Evolutionary conservation across 2,797 vertebrate genomes (phyloP).

Genomic region (Atherinosoma microstoma): DNA sequence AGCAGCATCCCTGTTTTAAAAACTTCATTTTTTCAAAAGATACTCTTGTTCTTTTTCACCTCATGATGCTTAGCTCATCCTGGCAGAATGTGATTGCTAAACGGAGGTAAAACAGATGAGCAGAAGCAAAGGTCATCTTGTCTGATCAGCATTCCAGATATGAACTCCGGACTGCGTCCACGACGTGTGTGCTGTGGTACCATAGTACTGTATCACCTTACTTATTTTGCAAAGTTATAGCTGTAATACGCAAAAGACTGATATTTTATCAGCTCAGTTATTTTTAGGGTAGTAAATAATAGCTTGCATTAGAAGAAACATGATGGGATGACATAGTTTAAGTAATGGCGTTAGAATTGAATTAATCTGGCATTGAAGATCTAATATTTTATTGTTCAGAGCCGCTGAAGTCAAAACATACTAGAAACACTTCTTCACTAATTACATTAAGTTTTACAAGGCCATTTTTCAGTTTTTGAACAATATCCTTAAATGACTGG

Average conservation of each 20-base stretch:
- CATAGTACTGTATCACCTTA: conserved; percentile 57
- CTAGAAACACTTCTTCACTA: neutral
- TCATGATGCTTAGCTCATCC: conserved; percentile 7
- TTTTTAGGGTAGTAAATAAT: conserved; percentile 50
- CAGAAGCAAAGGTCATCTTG: conserved; percentile 65
- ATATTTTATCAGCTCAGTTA: conserved; percentile 45
- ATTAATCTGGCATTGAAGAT: conserved; percentile 27
- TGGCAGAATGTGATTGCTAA: conserved; percentile 46
- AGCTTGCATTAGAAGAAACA: conserved; percentile 31
- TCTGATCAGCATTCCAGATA: conserved; percentile 66
- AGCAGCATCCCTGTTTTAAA: neutral
- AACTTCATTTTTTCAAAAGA: conserved; percentile 1
- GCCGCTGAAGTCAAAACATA: conserved; percentile 9
- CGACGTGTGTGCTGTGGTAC: conserved; percentile 46
- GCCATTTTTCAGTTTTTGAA: conserved; percentile 3
- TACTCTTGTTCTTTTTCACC: neutral
- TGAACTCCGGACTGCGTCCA: conserved; percentile 48
- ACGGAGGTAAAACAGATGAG: conserved; percentile 44
- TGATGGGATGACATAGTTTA: conserved; percentile 33
- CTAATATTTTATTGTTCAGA: conserved; percentile 6
- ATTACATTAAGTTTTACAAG: conserved; percentile 4
- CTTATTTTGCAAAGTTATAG: conserved; percentile 32
- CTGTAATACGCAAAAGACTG: conserved; percentile 24
- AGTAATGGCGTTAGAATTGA: conserved; percentile 7
- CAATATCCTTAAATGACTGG: conserved; percentile 10